These are phyloP conservation scores for Nephrocerus scutellatus DNA, from an alignment of 2,888 invertebrate species.

Conservation along the genomic window DNA sequence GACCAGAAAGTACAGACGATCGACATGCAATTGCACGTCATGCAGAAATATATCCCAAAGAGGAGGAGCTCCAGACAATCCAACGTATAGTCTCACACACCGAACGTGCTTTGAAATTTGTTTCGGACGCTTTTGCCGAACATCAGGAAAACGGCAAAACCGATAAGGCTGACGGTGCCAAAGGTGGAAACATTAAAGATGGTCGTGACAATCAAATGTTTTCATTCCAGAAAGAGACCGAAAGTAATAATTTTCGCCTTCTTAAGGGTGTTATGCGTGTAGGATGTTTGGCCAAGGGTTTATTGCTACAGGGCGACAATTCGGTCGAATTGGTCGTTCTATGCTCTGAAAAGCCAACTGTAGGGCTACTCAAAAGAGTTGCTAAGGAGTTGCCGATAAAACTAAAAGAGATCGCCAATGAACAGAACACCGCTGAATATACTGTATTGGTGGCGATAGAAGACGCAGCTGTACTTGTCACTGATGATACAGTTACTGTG, in stretches of 20 bases:
- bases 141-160: constrained; percentile 36
- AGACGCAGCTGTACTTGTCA: constrained; percentile 77
- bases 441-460: constrained; percentile 76
- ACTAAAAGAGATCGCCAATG: constrained; percentile 63
- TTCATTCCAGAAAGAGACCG: constrained; percentile 63
- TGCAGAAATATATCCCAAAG: constrained; percentile 87
- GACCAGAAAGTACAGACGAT: constrained; percentile 92
- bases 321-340: constrained; percentile 88
- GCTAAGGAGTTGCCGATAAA: constrained; percentile 77
- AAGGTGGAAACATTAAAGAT: constrained; percentile 52
- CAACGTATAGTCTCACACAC: constrained; percentile 89
- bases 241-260: constrained; percentile 58
- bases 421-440: constrained; percentile 53
- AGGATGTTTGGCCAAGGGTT: constrained; percentile 78
- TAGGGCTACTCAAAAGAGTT: constrained; percentile 78
- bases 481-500: constrained; percentile 71
- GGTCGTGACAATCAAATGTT: constrained; percentile 77
- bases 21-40: constrained; percentile 91
- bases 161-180: constrained; percentile 47
- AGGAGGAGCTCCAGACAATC: constrained; percentile 79
- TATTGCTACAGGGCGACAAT: constrained; percentile 82
- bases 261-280: constrained; percentile 96
- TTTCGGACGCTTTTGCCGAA: constrained; percentile 81
- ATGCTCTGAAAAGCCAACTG: constrained; percentile 90
- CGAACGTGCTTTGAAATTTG: constrained; percentile 88